Conservation (phyloP, 2,797 vertebrate genomes). For the Coreius guichenoti region DNA sequence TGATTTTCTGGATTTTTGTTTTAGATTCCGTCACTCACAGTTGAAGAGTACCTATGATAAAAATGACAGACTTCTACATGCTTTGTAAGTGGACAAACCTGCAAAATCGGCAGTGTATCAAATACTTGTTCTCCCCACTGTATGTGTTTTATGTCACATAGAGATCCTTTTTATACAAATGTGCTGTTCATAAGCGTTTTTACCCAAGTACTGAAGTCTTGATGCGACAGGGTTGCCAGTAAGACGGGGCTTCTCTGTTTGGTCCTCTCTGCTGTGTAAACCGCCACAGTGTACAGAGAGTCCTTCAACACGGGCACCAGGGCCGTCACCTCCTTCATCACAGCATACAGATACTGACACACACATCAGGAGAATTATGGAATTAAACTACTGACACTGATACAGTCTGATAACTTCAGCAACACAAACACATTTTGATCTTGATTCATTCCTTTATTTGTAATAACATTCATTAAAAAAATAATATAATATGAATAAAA, state of each 20-base stretch:
- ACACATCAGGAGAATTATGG: neutral
- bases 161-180: neutral
- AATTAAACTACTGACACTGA: neutral
- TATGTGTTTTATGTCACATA: neutral
- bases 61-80: too few species aligned
- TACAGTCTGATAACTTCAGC: neutral
- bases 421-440: neutral
- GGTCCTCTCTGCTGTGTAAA: slow-evolving; percentile 91
- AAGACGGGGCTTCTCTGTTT: slow-evolving; percentile 91
- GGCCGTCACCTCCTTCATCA: slow-evolving; percentile 91
- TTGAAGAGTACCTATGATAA: too few species aligned
- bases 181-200: slow-evolving; percentile 18
- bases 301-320: slow-evolving; percentile 91
- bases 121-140: too few species aligned
- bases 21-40: too few species aligned
- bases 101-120: too few species aligned
- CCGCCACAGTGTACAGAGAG: slow-evolving; percentile 87
- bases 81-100: too few species aligned
- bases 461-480: neutral
- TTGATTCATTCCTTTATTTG: neutral
- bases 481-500: neutral
- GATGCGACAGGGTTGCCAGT: slow-evolving; percentile 86
- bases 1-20: too few species aligned
- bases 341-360: slow-evolving; percentile 88
- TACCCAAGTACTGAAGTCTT: slow-evolving; percentile 96